Percentiles rank a stretch among this genome's conserved stretches.
These are phyloP conservation scores for Alauda arvensis DNA, from an alignment of 2,797 vertebrate species.

Conservation along the genomic window DNA sequence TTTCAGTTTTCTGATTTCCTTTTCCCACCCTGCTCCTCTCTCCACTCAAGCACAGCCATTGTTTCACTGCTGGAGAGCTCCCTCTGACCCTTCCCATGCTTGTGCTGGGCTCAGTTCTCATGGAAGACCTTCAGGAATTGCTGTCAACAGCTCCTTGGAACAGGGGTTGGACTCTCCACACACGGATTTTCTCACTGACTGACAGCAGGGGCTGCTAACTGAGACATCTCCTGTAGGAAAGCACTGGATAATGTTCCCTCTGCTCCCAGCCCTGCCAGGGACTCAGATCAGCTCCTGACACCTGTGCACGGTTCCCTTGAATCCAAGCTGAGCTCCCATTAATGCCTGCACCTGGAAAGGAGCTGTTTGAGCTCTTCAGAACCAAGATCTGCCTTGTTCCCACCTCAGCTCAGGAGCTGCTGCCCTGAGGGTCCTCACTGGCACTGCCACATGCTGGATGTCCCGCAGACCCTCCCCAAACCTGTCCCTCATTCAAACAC, in stretches of 20 bases:
- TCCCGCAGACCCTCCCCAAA: background rate
- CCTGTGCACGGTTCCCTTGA: background rate
- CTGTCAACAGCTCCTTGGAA: background rate
- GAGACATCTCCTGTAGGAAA: background rate
- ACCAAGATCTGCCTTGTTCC: background rate
- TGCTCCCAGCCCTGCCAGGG: background rate
- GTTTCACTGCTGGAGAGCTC: background rate
- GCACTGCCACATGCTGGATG: background rate
- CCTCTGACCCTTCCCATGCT: background rate
- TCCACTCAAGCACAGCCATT: background rate
- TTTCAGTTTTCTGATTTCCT: background rate
- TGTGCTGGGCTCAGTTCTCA: background rate
- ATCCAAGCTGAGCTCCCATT: background rate
- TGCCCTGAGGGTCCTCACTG: accelerated
- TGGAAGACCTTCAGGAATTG: background rate
- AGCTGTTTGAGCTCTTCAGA: background rate
- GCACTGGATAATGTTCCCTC: background rate
- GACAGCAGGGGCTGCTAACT: background rate
- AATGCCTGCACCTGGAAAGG: background rate
- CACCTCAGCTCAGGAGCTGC: background rate
- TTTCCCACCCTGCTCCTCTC: background rate
- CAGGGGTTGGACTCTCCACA: background rate
- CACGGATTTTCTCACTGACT: background rate
- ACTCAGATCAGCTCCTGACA: background rate
- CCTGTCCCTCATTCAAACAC: accelerated